Base-by-base conservation (phyloP, 2,888 invertebrate species). In the Caenorhabditis sulstoni region DNA sequence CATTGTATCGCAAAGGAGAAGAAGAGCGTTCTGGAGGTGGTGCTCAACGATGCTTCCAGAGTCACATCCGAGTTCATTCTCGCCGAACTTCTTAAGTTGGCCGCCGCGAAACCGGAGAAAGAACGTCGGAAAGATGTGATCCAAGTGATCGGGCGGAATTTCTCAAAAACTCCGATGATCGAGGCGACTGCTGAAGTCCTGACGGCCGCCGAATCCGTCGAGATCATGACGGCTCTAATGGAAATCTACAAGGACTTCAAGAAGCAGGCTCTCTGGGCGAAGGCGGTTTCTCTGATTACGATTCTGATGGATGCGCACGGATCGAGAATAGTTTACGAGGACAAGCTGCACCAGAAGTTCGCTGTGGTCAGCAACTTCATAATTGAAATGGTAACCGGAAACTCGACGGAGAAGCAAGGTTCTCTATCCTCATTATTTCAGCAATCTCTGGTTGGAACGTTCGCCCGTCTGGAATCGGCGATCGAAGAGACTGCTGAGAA, bases 231-330 rank as follows among this genome's bases (percentile, higher is more conserved):
- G 2, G n/a, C 35, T 1, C 35, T 80, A 1, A 62, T 50, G 0
- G 75, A 76, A n/a, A 67, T 80, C 22, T 80, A 80, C 39, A 65
- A 62, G 18, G 61, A 75, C 4, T 35, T 37, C 1, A n/a, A 12
- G 0, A 18, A 44, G 12, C 41, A 22, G 7, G 39, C 66, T n/a
- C 18, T 49, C 22, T 53, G 50, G 47, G 67, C 57, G 29, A 67
- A 77, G 39, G 71, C 80, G 5, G 8, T 80, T 0, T 5, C 44
- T 2, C 41, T 80, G 66, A 67, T 80, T 7, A 71, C 80, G 3
- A 49, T 80, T 29, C 75, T 80, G 5, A 75, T 80, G 70, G 75
- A 80, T 62, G 45, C 75, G 9, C 75, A 75, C 29, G 80, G 75
- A 20, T 71, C 80, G 8, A 18, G 71, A 23, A 68, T 80, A 22